Percentiles rank a stretch among this genome's conserved stretches.
Evolutionary conservation across 2,797 vertebrate species (phyloP).

Genomic region (Molothrus aeneus): DNA sequence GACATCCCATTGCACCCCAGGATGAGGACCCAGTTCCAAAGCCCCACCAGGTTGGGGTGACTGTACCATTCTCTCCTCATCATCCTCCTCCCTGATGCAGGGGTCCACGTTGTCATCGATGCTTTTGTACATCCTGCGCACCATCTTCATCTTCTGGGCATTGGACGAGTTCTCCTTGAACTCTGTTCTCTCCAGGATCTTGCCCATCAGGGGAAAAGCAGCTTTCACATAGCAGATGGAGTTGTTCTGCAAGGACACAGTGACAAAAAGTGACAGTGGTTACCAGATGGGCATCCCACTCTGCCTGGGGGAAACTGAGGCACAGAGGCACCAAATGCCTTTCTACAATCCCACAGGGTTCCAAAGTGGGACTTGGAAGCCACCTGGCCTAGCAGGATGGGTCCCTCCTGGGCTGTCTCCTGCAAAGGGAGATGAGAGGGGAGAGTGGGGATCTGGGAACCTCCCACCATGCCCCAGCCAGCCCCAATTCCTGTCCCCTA

Average conservation of each 20-base stretch:
- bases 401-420: neutral
- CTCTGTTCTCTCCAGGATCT: slow-evolving; percentile 61
- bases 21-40: neutral
- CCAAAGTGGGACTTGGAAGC: neutral
- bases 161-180: slow-evolving; percentile 75
- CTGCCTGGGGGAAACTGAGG: neutral
- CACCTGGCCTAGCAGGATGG: neutral
- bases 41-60: accelerated
- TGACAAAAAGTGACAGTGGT: neutral
- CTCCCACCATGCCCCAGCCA: neutral
- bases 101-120: neutral
- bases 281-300: neutral
- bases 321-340: neutral
- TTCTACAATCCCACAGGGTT: neutral
- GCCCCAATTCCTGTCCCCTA: neutral
- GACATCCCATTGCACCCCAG: neutral
- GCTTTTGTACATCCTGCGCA: slow-evolving; percentile 49
- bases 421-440: accelerated
- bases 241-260: slow-evolving; percentile 32
- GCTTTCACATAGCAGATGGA: slow-evolving; percentile 74
- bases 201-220: slow-evolving; percentile 64
- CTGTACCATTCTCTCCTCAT: slow-evolving; percentile 45
- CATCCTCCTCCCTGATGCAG: slow-evolving; percentile 58
- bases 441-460: accelerated
- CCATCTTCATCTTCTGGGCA: neutral